Base-by-base conservation (phyloP, 23 tunicate species). In the Halocynthia roretzi region DNA sequence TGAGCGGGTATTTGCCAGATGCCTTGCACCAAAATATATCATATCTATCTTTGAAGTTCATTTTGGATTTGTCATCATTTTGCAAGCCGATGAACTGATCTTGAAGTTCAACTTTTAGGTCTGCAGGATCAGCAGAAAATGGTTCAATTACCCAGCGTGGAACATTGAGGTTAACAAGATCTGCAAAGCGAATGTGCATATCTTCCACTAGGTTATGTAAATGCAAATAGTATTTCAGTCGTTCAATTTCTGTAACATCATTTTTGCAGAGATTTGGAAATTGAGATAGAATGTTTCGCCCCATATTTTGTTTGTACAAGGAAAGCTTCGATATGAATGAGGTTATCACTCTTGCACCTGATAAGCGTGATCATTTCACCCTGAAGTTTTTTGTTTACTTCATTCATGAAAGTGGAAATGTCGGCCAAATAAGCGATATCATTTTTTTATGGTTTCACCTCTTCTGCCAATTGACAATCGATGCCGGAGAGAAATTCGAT, bases 341-440 rank as follows among this genome's bases (percentile, higher is more conserved):
- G 64, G 64, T 60, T 15, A 60, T 60, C 17, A 60, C 64, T 60
- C 64, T 60, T 60, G 62, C 79, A 71, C 62, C 79, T 71, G 48
- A 80, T 54, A 71, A 80, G 79, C 62, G 79, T 72, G 67, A 72
- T 81, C 80, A 72, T 81, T 81, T 72, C 79, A 56, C 84, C 80
- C 61, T 72, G 79, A 81, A 81, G 84, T 72, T 81, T 72, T 72
- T 72, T 31, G 84, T 81, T 81, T 68, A 81, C 79, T 72, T 73
- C 80, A 81, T 73, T 81, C 68, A 81, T 81, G 68, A 51, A 10
- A 54, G 22, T 73, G 54, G 68, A 77, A 77, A 77, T 77, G 81
- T 77, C 81, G 48, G 83, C 78, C 75, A 80, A 80, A 80, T 51
- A 80, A 70, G 83, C 78, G 63, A 70, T 70, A 51, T 80, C 78